Evolutionary conservation across 2,113 vertebrate genomes (phyloP), one percentile per base, ranked within the genome.

Genomic region (Dromiciops gliroides): DNA sequence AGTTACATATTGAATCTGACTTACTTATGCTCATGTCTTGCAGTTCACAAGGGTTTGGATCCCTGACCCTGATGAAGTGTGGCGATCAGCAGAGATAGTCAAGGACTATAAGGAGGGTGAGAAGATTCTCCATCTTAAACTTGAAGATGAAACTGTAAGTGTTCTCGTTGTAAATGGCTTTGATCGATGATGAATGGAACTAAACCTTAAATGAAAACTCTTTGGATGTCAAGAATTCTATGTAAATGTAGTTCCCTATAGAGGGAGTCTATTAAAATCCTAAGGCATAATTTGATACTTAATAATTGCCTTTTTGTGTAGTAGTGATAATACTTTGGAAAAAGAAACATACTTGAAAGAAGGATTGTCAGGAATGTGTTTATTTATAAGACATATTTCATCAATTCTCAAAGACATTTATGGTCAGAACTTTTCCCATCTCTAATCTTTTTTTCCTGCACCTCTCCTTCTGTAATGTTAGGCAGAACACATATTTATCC

Each of bases 11-110:
- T 11, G 48, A 51, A 3, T 75, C 90, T 96, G 31, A 97, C 11
- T 83, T 53, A 91, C 37, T 92, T 75, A 31, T 37, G 0, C 90
- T 96, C 92, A 95, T 16, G 3, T 91, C 92, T 97, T 98, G 3
- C 98, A 99, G 99, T 99, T 98, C 96, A 99, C 99, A 0, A 98
- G 98, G 97, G 99, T 99, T 95, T 99, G 99, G 99, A 99, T 99
- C 97, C 99, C 99, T 22, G 99, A 99, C 97, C 98, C 99, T 0
- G 99, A 99, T 0, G 99, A 99, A 22, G 99, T 99, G 31, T 99
- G 99, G 99, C 98, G 96, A 96, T 98, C 99, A 0, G 99, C 99
- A 14, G 99, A 99, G 97, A 99, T 99, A 94, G 98, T 96, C 97
- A 98, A 98, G 97, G 99, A 99, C 97, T 99, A 99, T 97, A 99